These are phyloP conservation scores for Urophycis tenuis DNA, from an alignment of 2,797 vertebrate genomes.

Conservation along the genomic window DNA sequence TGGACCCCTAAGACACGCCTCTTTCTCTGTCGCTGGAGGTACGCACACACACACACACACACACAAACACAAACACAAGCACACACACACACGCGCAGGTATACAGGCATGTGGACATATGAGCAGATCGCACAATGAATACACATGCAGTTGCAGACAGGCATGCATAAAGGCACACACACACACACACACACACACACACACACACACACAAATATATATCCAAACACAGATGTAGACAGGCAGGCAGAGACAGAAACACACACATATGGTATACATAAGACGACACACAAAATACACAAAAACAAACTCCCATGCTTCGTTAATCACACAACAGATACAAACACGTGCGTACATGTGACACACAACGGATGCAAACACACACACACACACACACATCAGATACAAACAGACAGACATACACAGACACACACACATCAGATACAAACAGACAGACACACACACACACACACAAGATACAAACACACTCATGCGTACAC, in stretches of 20 bases:
- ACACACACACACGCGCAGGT: not conserved
- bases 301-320: conserved; percentile 30
- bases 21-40: conserved; percentile 19
- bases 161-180: conserved; percentile 7
- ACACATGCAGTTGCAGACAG: no score
- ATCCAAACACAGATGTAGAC: conserved; percentile 33
- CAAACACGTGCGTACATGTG: conserved; percentile 47
- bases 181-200: conserved; percentile 31
- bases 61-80: conserved; percentile 12
- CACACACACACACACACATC: conserved; percentile 14
- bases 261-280: no score
- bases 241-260: conserved; percentile 48
- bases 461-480: conserved; percentile 27
- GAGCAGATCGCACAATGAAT: not conserved
- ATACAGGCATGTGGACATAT: not conserved
- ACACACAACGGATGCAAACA: not conserved
- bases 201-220: conserved; percentile 30
- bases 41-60: conserved; percentile 30
- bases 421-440: no score
- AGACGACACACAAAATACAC: conserved; percentile 24
- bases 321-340: conserved; percentile 34
- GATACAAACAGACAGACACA: conserved; percentile 18
- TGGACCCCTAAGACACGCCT: conserved; percentile 47
- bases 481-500: conserved; percentile 30
- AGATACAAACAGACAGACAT: not conserved